phyloP scores from a whole-genome alignment of 1,140 invertebrate species.

The Cryptotermes secundus region DNA sequence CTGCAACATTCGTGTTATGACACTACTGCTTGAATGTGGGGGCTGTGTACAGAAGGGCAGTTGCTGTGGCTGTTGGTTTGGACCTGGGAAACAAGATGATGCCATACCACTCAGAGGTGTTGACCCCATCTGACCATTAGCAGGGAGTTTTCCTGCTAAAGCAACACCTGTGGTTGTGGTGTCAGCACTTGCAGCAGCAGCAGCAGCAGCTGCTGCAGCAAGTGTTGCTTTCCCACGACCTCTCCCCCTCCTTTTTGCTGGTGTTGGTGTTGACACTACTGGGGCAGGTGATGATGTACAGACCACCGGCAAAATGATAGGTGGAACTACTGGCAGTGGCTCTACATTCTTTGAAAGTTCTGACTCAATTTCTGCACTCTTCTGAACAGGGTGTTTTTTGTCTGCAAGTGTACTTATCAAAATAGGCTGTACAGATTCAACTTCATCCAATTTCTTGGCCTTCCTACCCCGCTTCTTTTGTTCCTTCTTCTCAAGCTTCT shows the following conservation, averaged over 20 bases:
- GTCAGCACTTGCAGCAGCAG: conserved; percentile 28
- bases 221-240: conserved; percentile 36
- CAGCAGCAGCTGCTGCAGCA: conserved; percentile 34
- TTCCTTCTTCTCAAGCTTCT: conserved; percentile 59
- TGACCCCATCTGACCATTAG: neutral
- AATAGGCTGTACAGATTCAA: neutral
- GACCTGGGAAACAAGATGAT: conserved; percentile 37
- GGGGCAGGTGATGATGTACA: neutral
- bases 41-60: neutral
- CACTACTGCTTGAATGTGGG: conserved; percentile 38
- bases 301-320: neutral
- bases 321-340: neutral
- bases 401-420: neutral
- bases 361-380: neutral
- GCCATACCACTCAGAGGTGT: conserved; percentile 43
- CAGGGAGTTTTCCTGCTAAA: conserved; percentile 36
- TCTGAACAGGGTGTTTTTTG: neutral
- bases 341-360: neutral
- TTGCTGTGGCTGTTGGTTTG: neutral
- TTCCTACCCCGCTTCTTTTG: conserved; percentile 45
- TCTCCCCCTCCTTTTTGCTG: conserved; percentile 29
- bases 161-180: conserved; percentile 41
- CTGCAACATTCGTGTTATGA: conserved; percentile 64
- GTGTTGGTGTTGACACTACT: neutral
- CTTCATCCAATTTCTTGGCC: conserved; percentile 26